These are phyloP conservation scores for Coracopsis vasa DNA, from an alignment of 2,113 vertebrate genomes.

Conservation along the genomic window DNA sequence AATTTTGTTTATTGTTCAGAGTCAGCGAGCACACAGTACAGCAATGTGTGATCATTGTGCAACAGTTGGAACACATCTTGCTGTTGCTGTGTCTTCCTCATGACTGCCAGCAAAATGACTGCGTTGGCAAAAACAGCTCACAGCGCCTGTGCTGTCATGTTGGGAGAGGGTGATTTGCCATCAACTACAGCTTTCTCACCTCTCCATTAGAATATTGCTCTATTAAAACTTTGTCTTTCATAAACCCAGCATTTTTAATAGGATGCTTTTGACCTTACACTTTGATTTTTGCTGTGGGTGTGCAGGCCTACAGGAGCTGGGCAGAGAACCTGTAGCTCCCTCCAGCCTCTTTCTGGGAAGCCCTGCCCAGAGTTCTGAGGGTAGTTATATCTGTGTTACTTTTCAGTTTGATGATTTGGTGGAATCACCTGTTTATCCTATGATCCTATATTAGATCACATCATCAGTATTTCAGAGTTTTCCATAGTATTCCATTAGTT, in stretches of 20 bases:
- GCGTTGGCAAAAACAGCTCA: not conserved
- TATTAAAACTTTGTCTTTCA: not conserved
- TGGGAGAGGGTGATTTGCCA: not conserved
- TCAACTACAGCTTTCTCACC: not conserved
- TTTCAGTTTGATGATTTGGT: not conserved
- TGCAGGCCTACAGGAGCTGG: accelerated
- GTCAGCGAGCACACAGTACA: not conserved
- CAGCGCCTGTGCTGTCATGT: not conserved
- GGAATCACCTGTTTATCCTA: not conserved
- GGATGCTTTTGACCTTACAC: not conserved
- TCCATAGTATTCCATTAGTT: not conserved
- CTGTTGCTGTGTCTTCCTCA: not conserved
- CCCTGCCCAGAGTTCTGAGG: not conserved
- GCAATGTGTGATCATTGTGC: not conserved
- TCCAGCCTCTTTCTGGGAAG: not conserved
- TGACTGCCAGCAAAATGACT: not conserved
- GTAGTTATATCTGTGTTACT: not conserved
- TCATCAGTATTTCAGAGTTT: not conserved
- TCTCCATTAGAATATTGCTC: not conserved
- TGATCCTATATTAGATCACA: not conserved
- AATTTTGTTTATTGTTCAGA: not conserved
- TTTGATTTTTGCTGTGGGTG: not conserved
- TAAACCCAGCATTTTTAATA: not conserved
- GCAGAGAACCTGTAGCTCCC: not conserved
- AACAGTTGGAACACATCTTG: not conserved